Evolutionary conservation across 2,797 vertebrate genomes (phyloP), one percentile per base, ranked within the genome.

Genomic region (Orientallactaga sibirica): DNA sequence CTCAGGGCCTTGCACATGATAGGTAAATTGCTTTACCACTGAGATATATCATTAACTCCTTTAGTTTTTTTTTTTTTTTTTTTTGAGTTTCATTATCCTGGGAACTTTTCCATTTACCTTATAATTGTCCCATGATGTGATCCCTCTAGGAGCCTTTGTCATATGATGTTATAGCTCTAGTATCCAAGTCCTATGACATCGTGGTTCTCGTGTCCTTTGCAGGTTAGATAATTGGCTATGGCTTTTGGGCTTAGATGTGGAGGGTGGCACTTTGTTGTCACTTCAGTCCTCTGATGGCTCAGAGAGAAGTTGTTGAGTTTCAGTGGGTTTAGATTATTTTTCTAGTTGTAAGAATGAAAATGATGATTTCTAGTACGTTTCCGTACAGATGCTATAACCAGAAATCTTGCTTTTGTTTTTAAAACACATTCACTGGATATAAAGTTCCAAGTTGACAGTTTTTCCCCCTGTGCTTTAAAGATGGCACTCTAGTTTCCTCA

Each of bases 381-480:
- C 74, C 29, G 62, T 14, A 10, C 61, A 81, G 1, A 8, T 78
- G 27, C 52, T 82, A 14, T 82, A 82, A 82, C 24, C 27, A 85
- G 43, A 94, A 92, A 41, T 64, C 27, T 81, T 89, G n/a, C 52
- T 52, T 93, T 93, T 84, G 83, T 84, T 93, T 93, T 73, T 79
- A 73, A 87, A 94, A 81, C 37, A 80, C 61, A 70, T 91, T 85
- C 82, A 87, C 37, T 43, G 37, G 70, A 92, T 92, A 95, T 95
- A 93, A 92, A 96, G 81, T 75, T 94, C 74, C 89, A 91, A 75
- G 89, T 62, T 90, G 95, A 94, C 89, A 82, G 52, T 89, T 77
- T 92, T 86, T 84, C 22, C 73, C 83, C 61, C 81, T 4, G 67
- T 81, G 61, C 73, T 89, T 91, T 88, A 91, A 91, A 75, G 64